Evolutionary conservation across 2,797 vertebrate species (phyloP), one percentile per base, ranked within the genome.

Genomic region (Cephalopachus bancanus): DNA sequence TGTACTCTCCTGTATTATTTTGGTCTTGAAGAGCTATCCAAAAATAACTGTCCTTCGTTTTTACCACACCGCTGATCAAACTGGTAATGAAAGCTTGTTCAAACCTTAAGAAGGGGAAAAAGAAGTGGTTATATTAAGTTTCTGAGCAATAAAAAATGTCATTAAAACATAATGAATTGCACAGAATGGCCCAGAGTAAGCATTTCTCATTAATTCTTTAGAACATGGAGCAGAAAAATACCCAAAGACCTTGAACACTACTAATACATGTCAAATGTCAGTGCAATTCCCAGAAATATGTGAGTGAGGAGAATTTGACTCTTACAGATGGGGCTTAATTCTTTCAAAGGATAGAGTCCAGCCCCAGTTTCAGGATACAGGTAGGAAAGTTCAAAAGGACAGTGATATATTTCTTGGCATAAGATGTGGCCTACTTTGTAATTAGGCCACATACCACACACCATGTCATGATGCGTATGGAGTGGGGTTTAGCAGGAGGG

Each of bases 81-180:
- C 99, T 99, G 98, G 99, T 99, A 95, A 99, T 97, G 97, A 99
- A 99, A 33, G 99, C 99, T 98, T 99, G 99, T 98, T 99, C 99
- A 98, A 99, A 99, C 98, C 99, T 99, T 98, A 83, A 89, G 88
- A 87, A 53, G 4, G 49, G 51, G 67, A 79, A 97, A 92, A 94
- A 26, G n/a, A 97, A 97, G 94, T 87, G 26, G 67, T 95, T 93
- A 80, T 37, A 81, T 71, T 78, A 92, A 67, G 14, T 89, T 95
- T 96, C 78, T 53, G 26, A 79, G 80, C 22, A 93, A 97, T 96
- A 83, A 92, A 96, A 97, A 88, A 93, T n/a, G 57, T 64, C 75
- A 86, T 95, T 96, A 93, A 98, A 96, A 72, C 65, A 65, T 92
- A 93, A 89, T 62, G 57, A 96, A 83, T 53, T 84, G 19, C 79